A percentile compares a stretch with the other conserved stretches of the same genome.
These are phyloP conservation scores for Synanthedon tipuliformis DNA, from an alignment of 2,888 invertebrate species.

Conservation along the genomic window DNA sequence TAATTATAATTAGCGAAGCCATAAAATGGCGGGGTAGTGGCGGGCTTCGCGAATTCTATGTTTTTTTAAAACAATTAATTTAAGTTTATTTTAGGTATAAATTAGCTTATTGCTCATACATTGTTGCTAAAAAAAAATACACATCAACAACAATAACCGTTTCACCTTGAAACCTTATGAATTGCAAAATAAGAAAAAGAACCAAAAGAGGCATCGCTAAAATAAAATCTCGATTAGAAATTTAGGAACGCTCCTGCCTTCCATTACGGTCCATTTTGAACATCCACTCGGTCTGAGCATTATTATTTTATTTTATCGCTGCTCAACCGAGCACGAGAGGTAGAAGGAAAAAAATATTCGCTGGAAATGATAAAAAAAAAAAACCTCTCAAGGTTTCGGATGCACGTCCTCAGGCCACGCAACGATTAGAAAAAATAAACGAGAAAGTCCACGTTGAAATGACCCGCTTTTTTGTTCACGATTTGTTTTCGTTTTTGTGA, in stretches of 20 bases:
- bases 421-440: conserved; percentile 62
- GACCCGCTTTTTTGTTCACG: conserved; percentile 68
- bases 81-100: neutral
- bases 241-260: conserved; percentile 48
- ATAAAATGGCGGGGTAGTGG: too few relatives aligned
- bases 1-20: neutral
- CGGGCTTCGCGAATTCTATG: too few relatives aligned
- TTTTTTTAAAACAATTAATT: neutral
- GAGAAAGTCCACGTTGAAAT: conserved; percentile 62
- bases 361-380: conserved; percentile 51
- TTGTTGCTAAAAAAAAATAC: conserved; percentile 9
- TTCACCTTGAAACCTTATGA: conserved; percentile 48
- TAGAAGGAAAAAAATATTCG: conserved; percentile 48
- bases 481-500: conserved; percentile 69
- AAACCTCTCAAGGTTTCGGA: conserved; percentile 55
- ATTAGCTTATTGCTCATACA: neutral
- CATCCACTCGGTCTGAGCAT: conserved; percentile 34
- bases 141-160: conserved; percentile 23
- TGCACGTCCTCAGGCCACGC: conserved; percentile 59
- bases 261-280: conserved; percentile 50
- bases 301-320: conserved; percentile 67
- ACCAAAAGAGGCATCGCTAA: conserved; percentile 39
- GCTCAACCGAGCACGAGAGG: conserved; percentile 54
- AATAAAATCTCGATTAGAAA: conserved; percentile 61
- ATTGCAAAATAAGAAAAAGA: conserved; percentile 53